Evolutionary conservation across 2,888 invertebrate genomes (phyloP), one percentile per base, ranked within the genome.

Genomic region (Boloria euphrosyne): DNA sequence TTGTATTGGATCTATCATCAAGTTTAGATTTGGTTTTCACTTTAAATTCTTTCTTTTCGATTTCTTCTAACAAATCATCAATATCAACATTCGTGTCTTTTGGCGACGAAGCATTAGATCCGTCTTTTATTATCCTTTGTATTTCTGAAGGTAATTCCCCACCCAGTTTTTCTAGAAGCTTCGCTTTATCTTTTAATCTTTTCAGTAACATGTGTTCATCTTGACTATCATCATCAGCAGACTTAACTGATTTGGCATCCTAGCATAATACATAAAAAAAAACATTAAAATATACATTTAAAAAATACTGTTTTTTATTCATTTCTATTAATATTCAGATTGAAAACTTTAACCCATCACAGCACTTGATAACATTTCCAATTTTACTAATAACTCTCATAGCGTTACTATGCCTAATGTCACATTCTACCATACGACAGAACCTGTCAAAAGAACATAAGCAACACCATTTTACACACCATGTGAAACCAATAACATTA

Each of bases 331-430:
- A 72, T 79, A 75, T 80, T 91, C 87, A 93, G 90, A 86, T 93
- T 93, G 86, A 90, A 90, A 87, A 90, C 92, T 90, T 93, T 86
- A 81, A 86, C 83, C 83, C 90, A 87, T 92, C 89, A 87, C 71
- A 79, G 62, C 73, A 83, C 85, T 73, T 66, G 67, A 82, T 84
- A 84, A 82, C 79, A 70, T 66, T 52, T 74, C 70, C 79, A 82
- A 79, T 71, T 60, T 63, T 64, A 75, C 80, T 82, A 71, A 71
- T 72, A 79, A 75, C 67, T 59, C 63, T 43, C 10, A 57, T 10
- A 17, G 14, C 22, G 64, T 67, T 51, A 66, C 62, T 70, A 68
- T 65, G 55, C 76, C 76, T 72, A 71, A 58, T 38, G 31, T 1
- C 31, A 38, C 2, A 38, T 38, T 76, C 70, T 71, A 16, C 31